Conservation (phyloP, 2,113 vertebrate species). For the Maccullochella peelii region DNA sequence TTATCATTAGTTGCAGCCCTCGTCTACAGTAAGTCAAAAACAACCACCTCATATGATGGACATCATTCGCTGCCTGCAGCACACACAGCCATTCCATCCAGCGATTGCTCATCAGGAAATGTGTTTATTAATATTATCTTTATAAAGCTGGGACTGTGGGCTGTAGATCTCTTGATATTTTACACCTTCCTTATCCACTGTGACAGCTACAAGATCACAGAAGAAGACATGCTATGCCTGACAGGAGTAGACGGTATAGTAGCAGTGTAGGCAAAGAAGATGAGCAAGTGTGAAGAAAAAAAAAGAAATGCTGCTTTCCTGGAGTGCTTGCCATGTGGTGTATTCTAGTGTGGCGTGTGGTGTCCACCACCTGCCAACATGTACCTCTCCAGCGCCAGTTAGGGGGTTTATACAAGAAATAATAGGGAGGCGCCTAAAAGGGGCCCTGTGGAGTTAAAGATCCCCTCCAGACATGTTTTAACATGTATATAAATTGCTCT, state of each 20-base stretch:
- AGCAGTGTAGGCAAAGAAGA: not conserved
- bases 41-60: too few species aligned
- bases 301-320: not conserved
- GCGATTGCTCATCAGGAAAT: not conserved
- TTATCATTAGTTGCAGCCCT: too few species aligned
- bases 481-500: too few species aligned
- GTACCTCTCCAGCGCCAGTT: not conserved
- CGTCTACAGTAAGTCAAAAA: too few species aligned
- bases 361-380: not conserved
- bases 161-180: slow-evolving; percentile 5
- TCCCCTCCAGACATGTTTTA: too few species aligned
- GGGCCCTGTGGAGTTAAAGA: not conserved
- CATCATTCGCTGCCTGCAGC: not conserved
- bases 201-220: slow-evolving; percentile 3
- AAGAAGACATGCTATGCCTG: slow-evolving; percentile 5
- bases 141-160: not conserved
- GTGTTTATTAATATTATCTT: not conserved
- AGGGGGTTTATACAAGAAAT: not conserved
- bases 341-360: not conserved
- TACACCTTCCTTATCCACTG: not conserved
- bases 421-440: not conserved
- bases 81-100: not conserved
- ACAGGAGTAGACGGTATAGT: not conserved
- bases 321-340: too few species aligned
- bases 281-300: not conserved